A percentile compares a stretch with the other conserved stretches of the same genome.
phyloP scores from a whole-genome alignment of 2,888 invertebrate species.

The Pyrrhosoma nymphula region DNA sequence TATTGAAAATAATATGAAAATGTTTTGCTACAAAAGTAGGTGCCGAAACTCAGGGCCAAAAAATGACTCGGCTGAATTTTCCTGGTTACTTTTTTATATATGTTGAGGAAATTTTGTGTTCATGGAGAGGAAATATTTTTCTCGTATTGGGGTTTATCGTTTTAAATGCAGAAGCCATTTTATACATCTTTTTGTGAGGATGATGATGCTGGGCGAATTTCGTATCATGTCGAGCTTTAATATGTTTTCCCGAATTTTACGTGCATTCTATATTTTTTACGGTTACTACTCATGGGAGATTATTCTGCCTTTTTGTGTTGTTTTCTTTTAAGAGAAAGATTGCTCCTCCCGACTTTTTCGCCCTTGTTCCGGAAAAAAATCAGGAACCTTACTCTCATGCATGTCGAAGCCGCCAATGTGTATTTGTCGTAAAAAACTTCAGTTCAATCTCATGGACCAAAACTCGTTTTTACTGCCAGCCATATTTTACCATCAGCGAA shows the following conservation, averaged over 20 bases:
- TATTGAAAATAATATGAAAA: too few species aligned
- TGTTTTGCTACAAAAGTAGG: too few species aligned
- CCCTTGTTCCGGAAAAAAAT: neutral
- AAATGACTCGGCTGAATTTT: too few species aligned
- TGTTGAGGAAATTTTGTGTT: too few species aligned
- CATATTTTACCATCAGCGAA: slow-evolving; percentile 28
- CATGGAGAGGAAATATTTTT: too few species aligned
- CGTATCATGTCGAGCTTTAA: neutral
- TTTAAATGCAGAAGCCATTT: too few species aligned
- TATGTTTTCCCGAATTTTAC: neutral
- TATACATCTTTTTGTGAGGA: too few species aligned
- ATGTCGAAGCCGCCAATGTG: slow-evolving; percentile 36
- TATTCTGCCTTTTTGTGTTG: neutral
- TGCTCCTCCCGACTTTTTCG: neutral
- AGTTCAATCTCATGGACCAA: neutral
- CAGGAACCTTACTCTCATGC: neutral
- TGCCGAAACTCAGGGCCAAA: too few species aligned
- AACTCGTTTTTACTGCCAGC: neutral
- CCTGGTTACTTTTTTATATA: too few species aligned
- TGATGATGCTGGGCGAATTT: too few species aligned
- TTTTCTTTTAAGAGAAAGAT: neutral
- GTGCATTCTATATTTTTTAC: too few species aligned
- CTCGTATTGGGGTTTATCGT: too few species aligned
- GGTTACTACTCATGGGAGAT: neutral
- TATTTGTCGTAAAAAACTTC: slow-evolving; percentile 23